These are phyloP conservation scores for Amphiprion ocellaris DNA, from an alignment of 2,113 vertebrate species.

Conservation along the genomic window DNA sequence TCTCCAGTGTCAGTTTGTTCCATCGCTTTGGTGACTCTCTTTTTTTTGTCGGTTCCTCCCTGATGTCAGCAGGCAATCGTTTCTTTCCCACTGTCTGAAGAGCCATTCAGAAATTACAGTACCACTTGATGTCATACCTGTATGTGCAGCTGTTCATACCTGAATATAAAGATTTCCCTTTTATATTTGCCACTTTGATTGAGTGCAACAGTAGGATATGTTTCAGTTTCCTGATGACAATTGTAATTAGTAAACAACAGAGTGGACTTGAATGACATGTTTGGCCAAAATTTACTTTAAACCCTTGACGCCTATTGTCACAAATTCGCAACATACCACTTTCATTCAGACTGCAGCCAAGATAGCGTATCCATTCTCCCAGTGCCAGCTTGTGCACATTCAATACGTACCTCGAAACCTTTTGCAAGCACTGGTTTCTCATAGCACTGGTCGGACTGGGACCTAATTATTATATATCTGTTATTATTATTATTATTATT, in stretches of 20 bases:
- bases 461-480: no score
- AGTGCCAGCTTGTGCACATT: no score
- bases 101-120: constrained; percentile 33
- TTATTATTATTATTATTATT: no score
- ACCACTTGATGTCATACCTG: constrained; percentile 25
- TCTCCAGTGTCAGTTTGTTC: no score
- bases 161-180: background rate
- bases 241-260: background rate
- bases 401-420: no score
- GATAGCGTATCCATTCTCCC: no score
- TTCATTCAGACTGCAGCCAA: no score
- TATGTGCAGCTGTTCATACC: background rate
- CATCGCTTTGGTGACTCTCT: no score
- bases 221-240: background rate
- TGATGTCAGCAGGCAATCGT: constrained; percentile 40
- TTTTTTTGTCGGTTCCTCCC: constrained; percentile 29
- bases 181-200: background rate
- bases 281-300: background rate
- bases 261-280: background rate
- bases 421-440: no score
- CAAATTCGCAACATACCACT: background rate
- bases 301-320: no score
- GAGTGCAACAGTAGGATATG: background rate
- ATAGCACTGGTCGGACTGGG: no score
- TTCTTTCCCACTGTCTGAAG: constrained; percentile 34